Evolutionary conservation across 2,888 invertebrate species (phyloP).

Genomic region (Argyresthia goedartella): DNA sequence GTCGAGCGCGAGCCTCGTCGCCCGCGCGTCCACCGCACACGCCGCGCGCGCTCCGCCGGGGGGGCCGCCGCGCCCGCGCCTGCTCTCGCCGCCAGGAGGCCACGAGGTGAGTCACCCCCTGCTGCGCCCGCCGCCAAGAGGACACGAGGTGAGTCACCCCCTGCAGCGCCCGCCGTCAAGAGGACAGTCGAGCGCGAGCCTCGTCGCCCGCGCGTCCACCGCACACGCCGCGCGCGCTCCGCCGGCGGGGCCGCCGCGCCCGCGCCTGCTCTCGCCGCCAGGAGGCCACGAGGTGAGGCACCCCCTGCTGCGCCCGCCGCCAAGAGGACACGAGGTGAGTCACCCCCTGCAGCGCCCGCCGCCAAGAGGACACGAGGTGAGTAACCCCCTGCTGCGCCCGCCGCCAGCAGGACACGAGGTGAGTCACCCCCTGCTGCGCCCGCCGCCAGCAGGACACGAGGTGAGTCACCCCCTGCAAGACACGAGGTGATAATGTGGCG

Average conservation of each 20-base stretch:
- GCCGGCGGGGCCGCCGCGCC: conserved; percentile 10
- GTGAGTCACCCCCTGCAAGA: conserved; percentile 24
- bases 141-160: conserved; percentile 21
- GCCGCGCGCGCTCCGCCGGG: conserved; percentile 16
- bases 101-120: too few relatives aligned
- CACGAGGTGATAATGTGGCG: too few relatives aligned
- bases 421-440: not conserved
- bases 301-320: conserved; percentile 21
- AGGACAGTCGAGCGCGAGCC: conserved; percentile 17
- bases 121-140: not conserved
- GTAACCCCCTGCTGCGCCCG: conserved; percentile 1
- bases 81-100: not conserved
- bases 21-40: conserved; percentile 13
- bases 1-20: conserved; percentile 21
- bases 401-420: not conserved
- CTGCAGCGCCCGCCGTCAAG: conserved; percentile 16
- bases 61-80: conserved; percentile 7
- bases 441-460: conserved; percentile 7
- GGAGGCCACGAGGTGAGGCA: conserved; percentile 1
- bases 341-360: conserved; percentile 12
- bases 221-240: conserved; percentile 17
- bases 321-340: conserved; percentile 16
- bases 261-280: conserved; percentile 1
- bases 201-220: conserved; percentile 17
- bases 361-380: too few relatives aligned